Base-by-base conservation (phyloP, 2,797 vertebrate genomes). In the Phoebastria nigripes region DNA sequence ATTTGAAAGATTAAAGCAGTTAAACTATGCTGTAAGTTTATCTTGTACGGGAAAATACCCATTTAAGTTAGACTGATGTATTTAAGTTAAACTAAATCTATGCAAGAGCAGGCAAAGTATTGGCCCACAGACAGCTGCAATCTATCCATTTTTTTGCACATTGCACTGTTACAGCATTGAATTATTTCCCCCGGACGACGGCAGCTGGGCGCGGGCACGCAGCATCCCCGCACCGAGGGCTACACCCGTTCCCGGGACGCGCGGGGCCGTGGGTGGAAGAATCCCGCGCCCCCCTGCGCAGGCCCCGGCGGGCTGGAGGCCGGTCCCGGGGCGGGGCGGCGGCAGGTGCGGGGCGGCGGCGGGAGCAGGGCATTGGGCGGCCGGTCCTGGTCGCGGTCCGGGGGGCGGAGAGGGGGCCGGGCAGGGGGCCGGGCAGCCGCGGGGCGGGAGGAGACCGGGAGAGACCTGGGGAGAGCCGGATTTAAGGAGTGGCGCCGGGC, bases 401-500 rank as follows among this genome's bases (percentile, higher is more conserved):
- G 52, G 52, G 42, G 76, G 85, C 77, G 67, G 59, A 12, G 52
- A 37, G 28, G 52, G 29, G 52, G 52, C 52, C 52, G 52, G 29
- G 8, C 24, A 19, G 16, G n/a, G 49, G 46, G 19, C 49, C 18
- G 42, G 82, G 49, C 61, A 33, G 86, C 66, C 16, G 62, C 35
- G 51, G 66, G n/a, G 55, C 4, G 22, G 31, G 59, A 35, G 41
- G 14, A 61, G 19, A 49, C 17, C 46, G 20, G 12, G 24, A 37
- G 62, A 5, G 55, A 1, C 15, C 15, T 4, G 47, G 24, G 21
- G 21, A 22, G 52, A 44, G 61, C 7, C 31, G 37, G 18, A 81
- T 77, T 90, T 92, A 90, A 96, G 95, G 95, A 96, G 96, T 67
- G 92, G 96, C 37, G 88, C 46, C 47, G 80, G 86, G 62, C 8